Conservation (phyloP, 30 jellyfish, hydroid and myxozoan genomes). For the Phacellophora camtschatica region DNA sequence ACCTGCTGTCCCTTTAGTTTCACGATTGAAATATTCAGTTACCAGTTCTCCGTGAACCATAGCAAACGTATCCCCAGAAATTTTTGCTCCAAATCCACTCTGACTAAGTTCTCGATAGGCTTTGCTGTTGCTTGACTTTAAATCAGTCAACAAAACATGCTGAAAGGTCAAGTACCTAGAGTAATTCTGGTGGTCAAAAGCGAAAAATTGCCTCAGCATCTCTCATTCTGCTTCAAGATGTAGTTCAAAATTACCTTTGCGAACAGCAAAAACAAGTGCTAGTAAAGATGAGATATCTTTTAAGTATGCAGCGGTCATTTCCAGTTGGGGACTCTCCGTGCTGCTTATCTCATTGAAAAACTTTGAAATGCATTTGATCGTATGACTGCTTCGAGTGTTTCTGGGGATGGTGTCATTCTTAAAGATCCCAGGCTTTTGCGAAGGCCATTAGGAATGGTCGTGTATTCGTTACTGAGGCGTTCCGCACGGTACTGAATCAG, state of each 20-base stretch:
- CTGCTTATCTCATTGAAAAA: neutral
- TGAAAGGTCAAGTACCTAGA: constrained; percentile 11
- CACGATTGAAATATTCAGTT: neutral
- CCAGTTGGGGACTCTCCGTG: neutral
- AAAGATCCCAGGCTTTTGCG: neutral
- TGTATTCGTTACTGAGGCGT: neutral
- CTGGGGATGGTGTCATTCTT: neutral
- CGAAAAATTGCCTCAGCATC: neutral
- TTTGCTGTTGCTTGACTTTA: neutral
- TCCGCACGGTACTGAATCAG: neutral
- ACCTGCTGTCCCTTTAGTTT: neutral
- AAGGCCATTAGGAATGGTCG: neutral
- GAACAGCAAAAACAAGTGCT: constrained; percentile 4
- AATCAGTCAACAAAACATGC: neutral
- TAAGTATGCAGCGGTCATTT: neutral
- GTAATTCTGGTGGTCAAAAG: too few species aligned
- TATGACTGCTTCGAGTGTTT: neutral
- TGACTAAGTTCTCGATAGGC: neutral
- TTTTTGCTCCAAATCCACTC: neutral
- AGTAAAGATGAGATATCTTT: neutral
- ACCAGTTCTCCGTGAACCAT: neutral
- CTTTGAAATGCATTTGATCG: neutral
- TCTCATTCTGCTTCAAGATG: constrained; percentile 2
- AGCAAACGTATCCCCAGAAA: neutral
- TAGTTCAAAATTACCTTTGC: constrained; percentile 8